Base-by-base conservation (phyloP, 2,888 invertebrate genomes). In the Philaethria dido region DNA sequence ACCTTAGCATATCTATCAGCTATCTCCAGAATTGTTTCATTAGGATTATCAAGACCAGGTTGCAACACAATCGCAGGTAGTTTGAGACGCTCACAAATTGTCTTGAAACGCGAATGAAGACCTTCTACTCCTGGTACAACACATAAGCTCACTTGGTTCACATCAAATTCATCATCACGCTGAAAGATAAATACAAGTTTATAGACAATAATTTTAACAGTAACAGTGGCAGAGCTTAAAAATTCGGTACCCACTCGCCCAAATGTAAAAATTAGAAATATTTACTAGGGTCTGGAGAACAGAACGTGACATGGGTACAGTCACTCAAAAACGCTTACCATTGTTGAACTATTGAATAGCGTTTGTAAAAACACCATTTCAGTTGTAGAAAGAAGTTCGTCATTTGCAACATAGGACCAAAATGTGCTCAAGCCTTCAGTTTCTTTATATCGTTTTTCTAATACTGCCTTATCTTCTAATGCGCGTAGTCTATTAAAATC, bases 111-210 rank as follows among this genome's bases (percentile, higher is more conserved):
- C 3, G 67, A 64, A 64, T 83, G 74, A 47, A 82, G 78, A 0
- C 84, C 82, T 64, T 86, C 87, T 50, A 86, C 55, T 0, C 86
- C 87, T 0, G 86, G 86, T 13, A 88, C 69, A 62, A 88, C 75
- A 69, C 78, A 81, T 36, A 87, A 59, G 66, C 79, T 78, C 0
- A 75, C 76, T 47, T 79, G 70, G 9, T 66, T 74, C 1, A 70
- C 59, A 59, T 85, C 77, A 47, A 84, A 76, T 42, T 85, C 84
- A 22, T 86, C 83, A 6, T 77, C 76, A 52, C 78, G 73, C 86
- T 86, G 69, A 14, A 73, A 60, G 13, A 57, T n/a, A 57, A 39
- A n/a, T 57, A 55, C 29, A 33, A 44, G 16, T 25, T 42, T 64
- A 20, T 39, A n/a, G n/a, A 22, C 52, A 44, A 42, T 20, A 29